Evolutionary conservation across 2,113 vertebrate species (phyloP), one percentile per base, ranked within the genome.

Genomic region (Eurystomus gularis): DNA sequence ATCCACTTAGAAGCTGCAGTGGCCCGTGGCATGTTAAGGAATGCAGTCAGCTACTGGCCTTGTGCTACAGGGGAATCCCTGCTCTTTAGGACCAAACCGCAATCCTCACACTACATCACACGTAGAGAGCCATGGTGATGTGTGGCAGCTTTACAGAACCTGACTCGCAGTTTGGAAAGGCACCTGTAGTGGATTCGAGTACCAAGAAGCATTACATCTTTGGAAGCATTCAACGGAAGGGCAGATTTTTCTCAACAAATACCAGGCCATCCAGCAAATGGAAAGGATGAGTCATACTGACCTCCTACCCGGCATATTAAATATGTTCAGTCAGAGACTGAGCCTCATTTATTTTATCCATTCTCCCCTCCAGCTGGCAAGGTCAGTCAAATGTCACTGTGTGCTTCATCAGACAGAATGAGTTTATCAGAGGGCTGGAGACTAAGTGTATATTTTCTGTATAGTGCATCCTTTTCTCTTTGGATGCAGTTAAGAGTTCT

Each of bases 361-460:
- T 57, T 92, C 80, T 64, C 55, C 57, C 71, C 72, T 88, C 82
- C 65, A 94, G 80, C 72, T 76, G 88, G 94, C 90, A 96, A 95
- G 92, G 95, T 90, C 96, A 95, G 94, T 93, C 90, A 96, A 90
- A 95, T 93, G 85, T 90, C 86, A 78, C 65, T 71, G 61, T n/a
- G 31, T 82, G 88, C 51, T 94, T 90, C 66, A 95, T 81, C 69
- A 86, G 64, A 42, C 68, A 90, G 72, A 71, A 95, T 64, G 82
- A 93, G 88, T 88, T 92, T 73, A 91, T 86, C 72, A 70, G 51
- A 88, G 70, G 48, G 76, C 64, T 83, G 55, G 33, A 92, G 65
- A 81, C 48, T 23, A 80, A 57, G 40, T 17, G 29, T 23, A 5
- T 10, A 37, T 20, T 73, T 86, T 90, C 65, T 25, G 15, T 26